Evolutionary conservation across 2,797 vertebrate genomes (phyloP), one percentile per base, ranked within the genome.

Genomic region (Pempheris klunzingeri): DNA sequence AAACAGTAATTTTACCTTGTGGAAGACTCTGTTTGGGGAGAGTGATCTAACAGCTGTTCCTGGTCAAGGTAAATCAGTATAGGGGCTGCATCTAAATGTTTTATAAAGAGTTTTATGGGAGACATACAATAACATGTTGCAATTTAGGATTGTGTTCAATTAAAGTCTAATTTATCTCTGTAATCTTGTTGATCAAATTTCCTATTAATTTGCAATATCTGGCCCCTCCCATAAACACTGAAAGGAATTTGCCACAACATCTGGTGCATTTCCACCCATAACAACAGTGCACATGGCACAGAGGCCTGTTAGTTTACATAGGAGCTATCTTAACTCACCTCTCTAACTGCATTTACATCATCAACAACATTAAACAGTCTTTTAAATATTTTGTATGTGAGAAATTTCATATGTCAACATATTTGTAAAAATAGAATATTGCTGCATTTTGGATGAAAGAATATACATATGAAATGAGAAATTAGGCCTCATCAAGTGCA

Each of bases 241-340:
- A n/a, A n/a, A n/a, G n/a, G n/a, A n/a, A 59, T 18, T 22, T 41
- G 15, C 28, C 4, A 12, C 18, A 59, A 38, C 20, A 12, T 38
- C n/a, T 28, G n/a, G 12, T 64, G n/a, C 2, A 0, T 60, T 54
- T 49, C 38, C 62, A 20, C 24, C 11, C 43, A 30, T 70, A 61
- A 69, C 26, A 63, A 78, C 26, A 36, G 39, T 9, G 12, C 36
- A 30, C 70, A 52, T 26, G 32, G 54, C 62, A 49, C 58, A 7
- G 67, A 38, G 6, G 50, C 41, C 50, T 39, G 70, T 47, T 71
- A 61, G 38, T 68, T 82, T 30, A 47, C 65, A 30, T 4, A 44
- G 34, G 22, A 52, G 41, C 43, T 41, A 13, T 59, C 52, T 49
- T 24, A 49, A 49, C 18, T 9, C 20, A 36, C 18, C 20, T 36